Conservation (phyloP, 2,113 vertebrate genomes). For the Rhadina sibilatrix region DNA sequence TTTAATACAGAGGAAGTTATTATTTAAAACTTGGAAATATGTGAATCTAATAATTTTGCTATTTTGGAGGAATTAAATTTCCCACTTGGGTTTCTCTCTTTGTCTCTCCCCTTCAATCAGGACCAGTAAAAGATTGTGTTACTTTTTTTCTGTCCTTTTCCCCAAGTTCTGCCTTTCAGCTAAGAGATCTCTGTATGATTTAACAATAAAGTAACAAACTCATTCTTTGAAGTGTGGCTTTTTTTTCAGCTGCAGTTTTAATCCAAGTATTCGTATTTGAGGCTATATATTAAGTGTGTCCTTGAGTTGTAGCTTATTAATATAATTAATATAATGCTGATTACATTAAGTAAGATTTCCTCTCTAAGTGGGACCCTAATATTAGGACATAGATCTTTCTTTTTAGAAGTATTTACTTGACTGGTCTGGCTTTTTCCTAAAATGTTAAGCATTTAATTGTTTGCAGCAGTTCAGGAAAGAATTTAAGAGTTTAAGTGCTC, state of each 20-base stretch:
- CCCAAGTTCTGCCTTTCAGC: background rate
- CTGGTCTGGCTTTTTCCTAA: background rate
- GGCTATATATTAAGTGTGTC: background rate
- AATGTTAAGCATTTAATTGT: background rate
- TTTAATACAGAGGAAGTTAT: background rate
- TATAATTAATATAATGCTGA: background rate
- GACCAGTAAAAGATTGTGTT: background rate
- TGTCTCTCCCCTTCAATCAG: rapidly evolving
- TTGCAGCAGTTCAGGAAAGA: background rate
- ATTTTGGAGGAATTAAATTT: background rate
- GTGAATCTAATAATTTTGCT: background rate
- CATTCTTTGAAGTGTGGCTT: background rate
- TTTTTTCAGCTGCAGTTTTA: background rate
- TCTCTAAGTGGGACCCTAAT: background rate
- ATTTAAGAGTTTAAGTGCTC: background rate
- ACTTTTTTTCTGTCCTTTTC: background rate
- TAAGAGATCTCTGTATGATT: background rate
- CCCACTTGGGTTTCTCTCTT: background rate
- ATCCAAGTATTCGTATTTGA: background rate
- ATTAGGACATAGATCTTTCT: background rate
- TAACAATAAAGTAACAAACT: background rate
- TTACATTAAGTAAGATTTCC: background rate
- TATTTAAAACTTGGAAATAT: background rate
- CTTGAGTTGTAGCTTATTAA: background rate
- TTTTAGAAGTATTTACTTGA: background rate